Evolutionary conservation across 2,797 vertebrate genomes (phyloP), one percentile per base, ranked within the genome.

Genomic region (Hyperoplus lanceolatus): DNA sequence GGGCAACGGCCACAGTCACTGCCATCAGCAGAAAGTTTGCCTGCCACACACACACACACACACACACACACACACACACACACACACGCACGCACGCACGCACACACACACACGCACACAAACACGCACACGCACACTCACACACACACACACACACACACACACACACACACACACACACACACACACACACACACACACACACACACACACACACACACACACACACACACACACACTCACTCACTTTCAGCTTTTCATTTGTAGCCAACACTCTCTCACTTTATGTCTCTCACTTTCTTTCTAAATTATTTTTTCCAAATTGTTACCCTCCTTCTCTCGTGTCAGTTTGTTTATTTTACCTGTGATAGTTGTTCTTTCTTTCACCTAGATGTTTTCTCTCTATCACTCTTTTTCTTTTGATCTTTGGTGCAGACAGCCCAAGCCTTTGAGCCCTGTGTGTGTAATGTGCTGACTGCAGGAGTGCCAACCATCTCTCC

Each of bases 391-490:
- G 49, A 50, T 51, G 61, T 79, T 49, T 57, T 68, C 13, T 56
- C 78, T 55, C 76, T 83, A 69, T 67, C 15, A 41, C 4, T 18
- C 38, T 85, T 10, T 76, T 56, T 69, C 69, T 75, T 68, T 79
- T 82, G 48, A 83, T 78, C 71, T 71, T 70, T 70, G 61, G 9
- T 82, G 54, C 36, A 78, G 65, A 60, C 21, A 5, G 71, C 16
- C 72, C 77, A 85, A 90, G 85, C 91, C 90, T 95, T 96, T 96
- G 92, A 95, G 92, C 92, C 87, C 82, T 77, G 65, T 80, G 82
- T 90, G 82, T 92, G 92, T 93, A 95, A 96, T 94, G 93, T 96
- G 97, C 97, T 97, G 97, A 98, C 94, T 92, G 91, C 87, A 86
- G 85, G 72, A 75, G 70, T 13, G 39, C 43, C 61, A 69, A 70